Evolutionary conservation across 2,888 invertebrate genomes (phyloP).

Genomic region (Lasius platythorax): DNA sequence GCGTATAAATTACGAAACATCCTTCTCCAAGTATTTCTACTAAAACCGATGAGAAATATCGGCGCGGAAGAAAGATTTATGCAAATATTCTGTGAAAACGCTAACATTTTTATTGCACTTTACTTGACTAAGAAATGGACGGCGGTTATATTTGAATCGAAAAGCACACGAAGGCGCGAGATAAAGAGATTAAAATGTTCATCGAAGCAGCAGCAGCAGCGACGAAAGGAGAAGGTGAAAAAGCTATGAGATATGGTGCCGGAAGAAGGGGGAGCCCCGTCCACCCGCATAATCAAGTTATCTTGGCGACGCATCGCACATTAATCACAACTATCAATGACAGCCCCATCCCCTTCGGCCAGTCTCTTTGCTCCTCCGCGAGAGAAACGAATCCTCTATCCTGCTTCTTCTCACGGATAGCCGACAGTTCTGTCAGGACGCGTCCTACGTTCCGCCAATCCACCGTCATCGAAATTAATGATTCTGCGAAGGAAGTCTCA

Average conservation of each 20-base stretch:
- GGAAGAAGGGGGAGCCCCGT: constrained; percentile 41
- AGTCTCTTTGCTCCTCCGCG: constrained; percentile 64
- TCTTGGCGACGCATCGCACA: constrained; percentile 78
- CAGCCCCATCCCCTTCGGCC: constrained; percentile 68
- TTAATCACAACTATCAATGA: constrained; percentile 85
- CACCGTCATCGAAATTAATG: constrained; percentile 77
- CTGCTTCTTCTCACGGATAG: constrained; percentile 49
- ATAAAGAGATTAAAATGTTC: constrained; percentile 52
- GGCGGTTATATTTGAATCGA: constrained; percentile 31
- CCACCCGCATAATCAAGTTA: constrained; percentile 82
- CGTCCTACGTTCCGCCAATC: constrained; percentile 65
- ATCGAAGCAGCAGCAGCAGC: constrained; percentile 31
- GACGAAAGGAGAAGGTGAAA: constrained; percentile 36
- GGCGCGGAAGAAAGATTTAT: not conserved
- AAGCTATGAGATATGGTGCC: constrained; percentile 44
- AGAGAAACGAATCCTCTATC: constrained; percentile 46
- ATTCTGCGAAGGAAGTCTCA: constrained; percentile 68
- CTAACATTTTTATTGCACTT: constrained; percentile 15
- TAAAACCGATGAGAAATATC: not conserved
- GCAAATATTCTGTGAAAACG: not conserved
- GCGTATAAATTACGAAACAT: not conserved
- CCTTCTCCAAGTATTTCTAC: not conserved
- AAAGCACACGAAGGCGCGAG: constrained; percentile 19
- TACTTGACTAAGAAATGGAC: constrained; percentile 13
- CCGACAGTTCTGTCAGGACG: constrained; percentile 56